A percentile compares a stretch with the other conserved stretches of the same genome.
Evolutionary conservation across 2,888 invertebrate genomes (phyloP).

Genomic region (Luperina nickerlii): DNA sequence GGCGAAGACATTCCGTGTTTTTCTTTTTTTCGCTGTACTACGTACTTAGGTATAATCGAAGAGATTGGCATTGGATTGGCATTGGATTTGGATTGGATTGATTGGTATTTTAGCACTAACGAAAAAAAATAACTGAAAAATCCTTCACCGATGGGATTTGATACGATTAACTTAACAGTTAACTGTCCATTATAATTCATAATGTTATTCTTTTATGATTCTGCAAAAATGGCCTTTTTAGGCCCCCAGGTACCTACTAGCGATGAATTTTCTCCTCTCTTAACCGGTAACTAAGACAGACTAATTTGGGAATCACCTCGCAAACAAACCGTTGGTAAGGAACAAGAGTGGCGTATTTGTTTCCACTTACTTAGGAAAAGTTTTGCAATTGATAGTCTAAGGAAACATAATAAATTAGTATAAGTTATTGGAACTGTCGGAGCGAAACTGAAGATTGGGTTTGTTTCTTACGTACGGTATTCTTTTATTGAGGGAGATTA

Average conservation of each 20-base stretch:
- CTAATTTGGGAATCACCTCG: constrained; percentile 54
- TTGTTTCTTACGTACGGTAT: constrained; percentile 1
- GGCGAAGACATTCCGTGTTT: too few species aligned
- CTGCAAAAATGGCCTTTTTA: too few species aligned
- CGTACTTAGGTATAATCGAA: too few species aligned
- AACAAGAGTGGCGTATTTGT: constrained; percentile 39
- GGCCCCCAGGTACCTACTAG: not conserved
- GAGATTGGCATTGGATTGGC: too few species aligned
- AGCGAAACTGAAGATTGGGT: not conserved
- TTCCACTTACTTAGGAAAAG: constrained; percentile 45
- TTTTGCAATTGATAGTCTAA: constrained; percentile 19
- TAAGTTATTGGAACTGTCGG: not conserved
- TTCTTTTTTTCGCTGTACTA: too few species aligned
- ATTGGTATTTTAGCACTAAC: too few species aligned
- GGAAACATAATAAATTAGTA: constrained; percentile 24
- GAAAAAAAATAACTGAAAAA: too few species aligned
- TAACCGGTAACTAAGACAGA: constrained; percentile 51
- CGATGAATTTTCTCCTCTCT: constrained; percentile 3
- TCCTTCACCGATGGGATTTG: too few species aligned
- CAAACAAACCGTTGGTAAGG: constrained; percentile 36
- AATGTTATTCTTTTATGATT: too few species aligned
- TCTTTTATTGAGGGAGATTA: not conserved
- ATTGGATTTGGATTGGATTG: too few species aligned
- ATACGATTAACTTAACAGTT: too few species aligned
- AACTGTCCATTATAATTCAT: too few species aligned